phyloP scores from a whole-genome alignment of 2,113 vertebrate species.

The Rhabdornis inornatus region DNA sequence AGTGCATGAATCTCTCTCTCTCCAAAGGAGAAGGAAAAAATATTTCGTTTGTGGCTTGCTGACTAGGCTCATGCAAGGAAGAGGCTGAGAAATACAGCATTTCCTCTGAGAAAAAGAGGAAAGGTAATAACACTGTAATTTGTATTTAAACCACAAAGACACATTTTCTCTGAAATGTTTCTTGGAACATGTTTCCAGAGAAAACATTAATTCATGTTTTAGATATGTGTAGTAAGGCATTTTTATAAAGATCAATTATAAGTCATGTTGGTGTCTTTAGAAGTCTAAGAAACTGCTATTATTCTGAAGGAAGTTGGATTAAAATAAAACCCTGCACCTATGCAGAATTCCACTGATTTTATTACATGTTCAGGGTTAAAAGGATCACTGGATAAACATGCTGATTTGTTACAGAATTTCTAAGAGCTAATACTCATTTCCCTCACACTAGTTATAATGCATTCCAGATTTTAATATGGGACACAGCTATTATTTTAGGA shows the following conservation, averaged over 20 bases:
- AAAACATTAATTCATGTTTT: background rate
- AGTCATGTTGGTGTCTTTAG: background rate
- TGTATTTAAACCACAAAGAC: slow-evolving; percentile 2
- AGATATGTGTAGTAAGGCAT: background rate
- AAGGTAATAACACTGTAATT: background rate
- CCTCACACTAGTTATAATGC: background rate
- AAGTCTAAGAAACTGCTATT: background rate
- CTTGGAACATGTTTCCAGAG: background rate
- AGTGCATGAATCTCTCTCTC: background rate
- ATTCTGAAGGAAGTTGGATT: background rate
- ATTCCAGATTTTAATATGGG: slow-evolving; percentile 42
- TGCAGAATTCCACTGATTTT: slow-evolving; percentile 18
- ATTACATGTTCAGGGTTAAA: slow-evolving; percentile 23
- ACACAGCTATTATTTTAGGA: background rate
- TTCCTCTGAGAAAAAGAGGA: background rate
- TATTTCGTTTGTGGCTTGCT: background rate
- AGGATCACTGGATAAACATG: slow-evolving; percentile 18
- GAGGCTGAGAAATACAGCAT: background rate
- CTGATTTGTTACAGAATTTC: slow-evolving; percentile 29
- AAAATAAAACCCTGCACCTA: slow-evolving; percentile 18
- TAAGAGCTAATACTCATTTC: slow-evolving; percentile 6
- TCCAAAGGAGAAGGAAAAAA: background rate
- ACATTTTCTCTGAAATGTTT: background rate
- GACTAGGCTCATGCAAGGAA: background rate
- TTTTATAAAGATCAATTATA: background rate